Percentiles rank a stretch among this genome's conserved stretches.
Conservation (phyloP, 2,797 vertebrate genomes). For the Phoeniculus purpureus region DNA sequence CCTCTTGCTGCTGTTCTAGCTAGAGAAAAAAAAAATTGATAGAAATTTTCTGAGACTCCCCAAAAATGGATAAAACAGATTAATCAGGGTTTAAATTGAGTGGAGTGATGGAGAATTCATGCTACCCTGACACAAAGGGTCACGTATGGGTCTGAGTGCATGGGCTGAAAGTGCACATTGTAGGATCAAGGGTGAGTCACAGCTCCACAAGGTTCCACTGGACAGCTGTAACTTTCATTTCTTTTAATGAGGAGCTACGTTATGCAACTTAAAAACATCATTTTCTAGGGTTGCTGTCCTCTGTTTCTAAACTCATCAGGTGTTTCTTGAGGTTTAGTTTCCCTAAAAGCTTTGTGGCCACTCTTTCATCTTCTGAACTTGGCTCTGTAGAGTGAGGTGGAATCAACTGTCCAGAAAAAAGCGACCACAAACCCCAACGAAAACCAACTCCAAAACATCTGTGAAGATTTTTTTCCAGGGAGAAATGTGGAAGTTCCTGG, state of each 20-base stretch:
- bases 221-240: background rate
- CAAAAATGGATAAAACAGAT: background rate
- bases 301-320: background rate
- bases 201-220: background rate
- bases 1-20: background rate
- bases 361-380: background rate
- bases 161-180: background rate
- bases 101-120: background rate
- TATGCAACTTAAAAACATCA: background rate
- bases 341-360: background rate
- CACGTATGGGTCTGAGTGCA: background rate
- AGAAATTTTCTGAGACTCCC: background rate
- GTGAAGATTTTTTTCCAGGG: background rate
- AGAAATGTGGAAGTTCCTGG: background rate
- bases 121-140: background rate
- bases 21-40: background rate
- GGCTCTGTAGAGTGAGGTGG: background rate
- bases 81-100: background rate
- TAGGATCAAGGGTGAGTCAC: background rate
- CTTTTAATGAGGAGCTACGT: background rate
- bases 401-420: background rate
- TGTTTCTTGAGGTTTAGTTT: constrained; percentile 16
- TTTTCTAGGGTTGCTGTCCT: background rate
- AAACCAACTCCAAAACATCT: background rate
- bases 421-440: background rate